Percentiles rank a stretch among this genome's conserved stretches.
These are phyloP conservation scores for Passer montanus DNA, from an alignment of 2,113 vertebrate species.

Conservation along the genomic window DNA sequence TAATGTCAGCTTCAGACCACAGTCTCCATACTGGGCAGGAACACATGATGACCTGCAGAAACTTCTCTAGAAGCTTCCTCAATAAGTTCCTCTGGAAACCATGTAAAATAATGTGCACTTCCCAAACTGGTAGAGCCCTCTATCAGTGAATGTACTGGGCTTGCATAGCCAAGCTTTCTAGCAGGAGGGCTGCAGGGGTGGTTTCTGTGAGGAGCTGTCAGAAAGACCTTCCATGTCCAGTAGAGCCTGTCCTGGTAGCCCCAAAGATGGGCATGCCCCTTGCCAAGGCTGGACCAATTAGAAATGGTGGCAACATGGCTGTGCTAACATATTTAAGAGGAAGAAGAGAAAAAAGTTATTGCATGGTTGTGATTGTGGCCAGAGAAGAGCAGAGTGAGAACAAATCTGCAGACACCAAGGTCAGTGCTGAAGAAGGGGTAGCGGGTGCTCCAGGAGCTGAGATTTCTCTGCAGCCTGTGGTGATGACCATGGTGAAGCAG, in stretches of 20 bases:
- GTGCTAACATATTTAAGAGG: neutral
- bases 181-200: fast-evolving
- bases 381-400: neutral
- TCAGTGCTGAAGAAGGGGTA: neutral
- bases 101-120: neutral
- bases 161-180: neutral
- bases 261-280: fast-evolving
- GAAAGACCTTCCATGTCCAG: neutral
- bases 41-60: neutral
- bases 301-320: neutral
- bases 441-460: neutral
- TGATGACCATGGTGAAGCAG: neutral
- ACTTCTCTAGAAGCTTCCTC: neutral
- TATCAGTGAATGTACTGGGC: neutral
- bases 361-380: fast-evolving
- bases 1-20: neutral
- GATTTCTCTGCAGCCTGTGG: neutral
- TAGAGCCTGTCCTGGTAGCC: neutral
- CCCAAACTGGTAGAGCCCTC: neutral
- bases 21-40: neutral
- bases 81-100: neutral
- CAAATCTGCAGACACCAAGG: neutral
- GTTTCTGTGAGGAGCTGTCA: neutral
- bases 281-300: neutral
- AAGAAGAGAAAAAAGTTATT: neutral